Evolutionary conservation across 2,797 vertebrate species (phyloP), one percentile per base, ranked within the genome.

Genomic region (Lithobates pipiens): DNA sequence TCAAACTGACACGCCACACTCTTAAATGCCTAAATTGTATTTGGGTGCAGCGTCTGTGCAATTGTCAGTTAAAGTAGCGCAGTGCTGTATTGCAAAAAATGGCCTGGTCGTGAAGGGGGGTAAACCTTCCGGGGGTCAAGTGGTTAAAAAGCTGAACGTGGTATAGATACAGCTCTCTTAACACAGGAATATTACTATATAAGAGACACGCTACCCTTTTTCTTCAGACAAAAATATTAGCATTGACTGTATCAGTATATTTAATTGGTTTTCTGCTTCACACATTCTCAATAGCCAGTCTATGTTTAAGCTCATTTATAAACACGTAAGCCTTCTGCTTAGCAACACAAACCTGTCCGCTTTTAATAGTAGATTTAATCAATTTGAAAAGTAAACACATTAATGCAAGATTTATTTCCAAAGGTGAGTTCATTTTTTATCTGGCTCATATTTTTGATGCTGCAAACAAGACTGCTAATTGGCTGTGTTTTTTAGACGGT

Each of bases 381-480:
- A 39, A 44, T 65, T 42, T 32, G 25, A 16, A 78, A 67, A 29
- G 39, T 23, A 79, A 79, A 69, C 57, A 69, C n/a, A 23, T 79
- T 79, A 13, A 46, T 46, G 13, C 18, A 32, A 13, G 7, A 69
- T 34, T 3, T 79, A 13, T 68, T 79, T 39, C 50, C 3, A 54
- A 54, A 54, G 4, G 50, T 54, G 50, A 18, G 50, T 54, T 46
- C 2, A 18, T 54, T 54, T 15, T 54, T 54, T 54, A 5, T 5
- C 50, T 16, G 5, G 16, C 18, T 18, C 16, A 16, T 54, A 54
- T 54, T 54, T 36, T 54, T 18, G 50, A 54, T 54, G 50, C 50
- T 5, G 13, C 50, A 54, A 13, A 54, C 50, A 54, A 18, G 15
- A 54, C 16, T 54, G 50, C 50, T 54, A 54, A 54, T 18, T 54